Conservation (phyloP, 2,797 vertebrate species). For the Oryzias dopingdopingensis region DNA sequence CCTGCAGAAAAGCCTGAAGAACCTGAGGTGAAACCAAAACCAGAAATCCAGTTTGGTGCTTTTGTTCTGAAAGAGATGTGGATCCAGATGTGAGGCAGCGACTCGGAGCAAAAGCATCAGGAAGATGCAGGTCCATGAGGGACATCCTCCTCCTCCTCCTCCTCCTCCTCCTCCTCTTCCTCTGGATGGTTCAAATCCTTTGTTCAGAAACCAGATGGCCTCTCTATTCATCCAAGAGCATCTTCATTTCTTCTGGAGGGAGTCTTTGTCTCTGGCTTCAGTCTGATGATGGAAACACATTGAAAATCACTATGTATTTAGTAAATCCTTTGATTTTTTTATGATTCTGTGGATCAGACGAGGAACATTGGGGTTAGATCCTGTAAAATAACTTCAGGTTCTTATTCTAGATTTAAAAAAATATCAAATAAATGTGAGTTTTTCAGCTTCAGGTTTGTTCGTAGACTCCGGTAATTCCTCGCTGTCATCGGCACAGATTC, state of each 20-base stretch:
- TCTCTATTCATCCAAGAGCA: conserved; percentile 12
- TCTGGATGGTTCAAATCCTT: conserved; percentile 3
- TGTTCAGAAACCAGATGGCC: conserved; percentile 9
- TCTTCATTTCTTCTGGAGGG: conserved; percentile 18
- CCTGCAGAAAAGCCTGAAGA: too few species aligned
- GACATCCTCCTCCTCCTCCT: conserved; percentile 8
- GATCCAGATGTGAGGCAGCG: conserved; percentile 2
- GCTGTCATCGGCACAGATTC: not conserved
- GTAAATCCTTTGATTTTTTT: too few species aligned
- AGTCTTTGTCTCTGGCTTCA: conserved; percentile 46
- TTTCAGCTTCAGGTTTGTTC: not conserved
- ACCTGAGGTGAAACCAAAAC: too few species aligned
- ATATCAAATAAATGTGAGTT: not conserved
- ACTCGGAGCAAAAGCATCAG: conserved; percentile 1
- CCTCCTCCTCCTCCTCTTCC: conserved; percentile 21
- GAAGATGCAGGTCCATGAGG: not conserved
- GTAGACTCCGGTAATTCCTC: not conserved
- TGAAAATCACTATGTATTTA: too few species aligned
- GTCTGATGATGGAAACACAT: conserved; percentile 67
- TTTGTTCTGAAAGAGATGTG: conserved; percentile 1
- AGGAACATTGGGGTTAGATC: too few species aligned
- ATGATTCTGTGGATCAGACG: too few species aligned
- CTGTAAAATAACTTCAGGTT: too few species aligned
- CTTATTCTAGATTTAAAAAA: too few species aligned
- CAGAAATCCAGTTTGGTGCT: too few species aligned